Conservation (phyloP, 2,888 invertebrate species). For the Cheilosia impressa region DNA sequence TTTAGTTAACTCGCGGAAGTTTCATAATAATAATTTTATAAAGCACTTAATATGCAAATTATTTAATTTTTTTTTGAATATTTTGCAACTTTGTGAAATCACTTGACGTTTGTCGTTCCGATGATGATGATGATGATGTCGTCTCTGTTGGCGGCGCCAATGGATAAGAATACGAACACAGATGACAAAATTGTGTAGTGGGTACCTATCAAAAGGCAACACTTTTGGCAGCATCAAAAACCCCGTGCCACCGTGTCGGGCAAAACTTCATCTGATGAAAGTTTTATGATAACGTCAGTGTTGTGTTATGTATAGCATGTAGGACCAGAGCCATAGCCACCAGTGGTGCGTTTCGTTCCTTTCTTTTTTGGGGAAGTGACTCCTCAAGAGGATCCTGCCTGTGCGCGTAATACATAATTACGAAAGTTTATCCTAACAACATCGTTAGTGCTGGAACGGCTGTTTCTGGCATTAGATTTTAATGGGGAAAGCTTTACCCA, state of each 20-base stretch:
- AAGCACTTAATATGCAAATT: constrained; percentile 74
- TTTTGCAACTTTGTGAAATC: constrained; percentile 51
- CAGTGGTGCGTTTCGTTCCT: constrained; percentile 35
- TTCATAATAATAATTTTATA: constrained; percentile 71
- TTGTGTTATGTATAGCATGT: not conserved
- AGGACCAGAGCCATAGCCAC: constrained; percentile 7
- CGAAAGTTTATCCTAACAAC: constrained; percentile 72
- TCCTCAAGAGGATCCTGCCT: constrained; percentile 52
- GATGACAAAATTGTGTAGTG: not conserved
- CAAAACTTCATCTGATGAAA: constrained; percentile 59
- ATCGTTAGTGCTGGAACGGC: constrained; percentile 68
- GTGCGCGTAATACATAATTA: constrained; percentile 68
- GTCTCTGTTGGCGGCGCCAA: constrained; percentile 1
- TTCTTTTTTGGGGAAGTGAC: constrained; percentile 52
- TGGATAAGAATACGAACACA: constrained; percentile 21
- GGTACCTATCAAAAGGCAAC: constrained; percentile 7
- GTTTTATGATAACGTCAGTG: constrained; percentile 58
- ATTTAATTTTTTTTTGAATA: constrained; percentile 55
- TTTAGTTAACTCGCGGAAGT: constrained; percentile 64
- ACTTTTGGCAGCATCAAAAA: not conserved
- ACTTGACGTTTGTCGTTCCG: constrained; percentile 37
- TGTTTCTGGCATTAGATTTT: constrained; percentile 63
- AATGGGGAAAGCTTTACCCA: constrained; percentile 36
- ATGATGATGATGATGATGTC: constrained; percentile 14
- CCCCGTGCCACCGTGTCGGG: not conserved